phyloP scores from a whole-genome alignment of 2,113 vertebrate genomes.

The Lasiurus cinereus region DNA sequence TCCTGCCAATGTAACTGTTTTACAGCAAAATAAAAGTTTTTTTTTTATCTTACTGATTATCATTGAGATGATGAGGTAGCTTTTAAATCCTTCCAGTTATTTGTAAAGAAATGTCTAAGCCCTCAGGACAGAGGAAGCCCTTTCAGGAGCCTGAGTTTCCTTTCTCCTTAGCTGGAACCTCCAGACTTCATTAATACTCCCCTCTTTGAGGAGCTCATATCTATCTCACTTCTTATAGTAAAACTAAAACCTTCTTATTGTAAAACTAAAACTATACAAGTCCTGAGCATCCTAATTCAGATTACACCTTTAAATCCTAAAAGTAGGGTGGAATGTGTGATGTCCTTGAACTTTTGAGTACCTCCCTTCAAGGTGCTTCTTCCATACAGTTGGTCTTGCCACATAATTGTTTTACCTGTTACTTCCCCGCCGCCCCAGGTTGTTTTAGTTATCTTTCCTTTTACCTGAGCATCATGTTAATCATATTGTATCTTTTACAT shows the following conservation, averaged over 20 bases:
- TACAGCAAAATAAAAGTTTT: neutral
- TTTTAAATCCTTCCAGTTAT: conserved; percentile 7
- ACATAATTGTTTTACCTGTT: neutral
- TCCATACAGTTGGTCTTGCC: neutral
- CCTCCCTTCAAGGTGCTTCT: too few relatives aligned
- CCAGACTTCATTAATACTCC: neutral
- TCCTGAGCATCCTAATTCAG: neutral
- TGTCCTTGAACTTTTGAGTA: too few relatives aligned
- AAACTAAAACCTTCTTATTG: neutral
- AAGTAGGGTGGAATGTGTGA: too few relatives aligned
- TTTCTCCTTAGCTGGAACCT: neutral
- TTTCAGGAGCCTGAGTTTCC: neutral
- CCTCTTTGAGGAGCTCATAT: neutral
- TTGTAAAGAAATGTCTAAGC: neutral
- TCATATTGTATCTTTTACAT: neutral
- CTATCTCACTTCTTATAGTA: too few relatives aligned
- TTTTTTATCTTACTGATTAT: neutral
- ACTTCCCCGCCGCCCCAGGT: too few relatives aligned
- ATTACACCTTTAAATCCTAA: neutral
- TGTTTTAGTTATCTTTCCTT: too few relatives aligned
- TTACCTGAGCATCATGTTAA: neutral
- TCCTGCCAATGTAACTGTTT: neutral
- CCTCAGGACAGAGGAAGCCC: neutral
- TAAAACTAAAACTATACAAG: neutral
- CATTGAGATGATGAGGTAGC: neutral